Evolutionary conservation across 2,797 vertebrate species (phyloP), one percentile per base, ranked within the genome.

Genomic region (Poeciliopsis infans): DNA sequence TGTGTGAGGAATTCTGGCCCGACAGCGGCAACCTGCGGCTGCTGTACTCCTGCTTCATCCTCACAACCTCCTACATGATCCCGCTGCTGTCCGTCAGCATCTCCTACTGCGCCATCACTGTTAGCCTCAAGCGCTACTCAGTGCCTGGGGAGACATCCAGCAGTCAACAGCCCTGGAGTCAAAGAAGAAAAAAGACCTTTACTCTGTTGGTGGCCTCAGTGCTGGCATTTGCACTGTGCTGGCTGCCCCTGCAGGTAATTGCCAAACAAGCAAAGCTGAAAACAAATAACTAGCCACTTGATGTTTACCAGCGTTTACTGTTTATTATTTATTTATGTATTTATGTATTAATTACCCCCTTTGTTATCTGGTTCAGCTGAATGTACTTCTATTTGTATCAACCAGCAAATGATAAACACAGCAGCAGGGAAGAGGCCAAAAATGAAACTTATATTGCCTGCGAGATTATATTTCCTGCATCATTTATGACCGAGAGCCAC

Each of bases 1-100:
- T 96, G 68, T 96, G 96, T 25, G 96, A 96, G 85, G 96, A 96
- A 77, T 96, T 96, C 87, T 96, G 96, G 96, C 93, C 94, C 0
- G 87, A 93, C 2, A 90, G 86, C 15, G 91, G 94, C 72, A 90
- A 88, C 7, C 92, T 96, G 73, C 88, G 95, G 12, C 85, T 96
- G 77, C 85, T 95, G 43, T 96, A 96, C 84, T 96, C 96, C 77
- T 96, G 95, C 86, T 92, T 94, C 81, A 93, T 90, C 72, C 88
- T 95, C 33, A 82, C 90, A 28, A 76, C 95, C 2, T 95, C 95
- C 31, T 96, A 96, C 72, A 94, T 96, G 95, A 94, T 97, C 82
- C 96, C 96, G 0, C 92, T 96, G 83, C 79, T 95, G 72, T 96
- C 95, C 0, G 95, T 96, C 79, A 95, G 94, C 61, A 28, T 95